These are phyloP conservation scores for Emydocephalus ijimae DNA, from an alignment of 2,113 vertebrate species.

Conservation along the genomic window DNA sequence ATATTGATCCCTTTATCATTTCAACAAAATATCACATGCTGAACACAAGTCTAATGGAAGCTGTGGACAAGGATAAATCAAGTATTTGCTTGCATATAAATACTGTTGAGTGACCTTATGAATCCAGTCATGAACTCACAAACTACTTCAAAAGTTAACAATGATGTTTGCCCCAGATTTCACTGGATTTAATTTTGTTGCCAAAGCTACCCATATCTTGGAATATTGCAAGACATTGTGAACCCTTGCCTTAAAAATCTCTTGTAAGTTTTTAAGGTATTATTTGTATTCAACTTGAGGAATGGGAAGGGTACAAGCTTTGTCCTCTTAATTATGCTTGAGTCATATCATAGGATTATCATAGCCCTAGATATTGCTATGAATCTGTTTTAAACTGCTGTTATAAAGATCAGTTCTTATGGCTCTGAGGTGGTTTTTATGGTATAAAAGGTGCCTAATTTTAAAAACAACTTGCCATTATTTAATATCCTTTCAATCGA, in stretches of 20 bases:
- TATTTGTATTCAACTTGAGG: neutral
- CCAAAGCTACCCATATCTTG: neutral
- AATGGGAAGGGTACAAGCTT: neutral
- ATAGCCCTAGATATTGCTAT: neutral
- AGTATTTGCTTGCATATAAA: neutral
- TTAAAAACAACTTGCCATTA: constrained; percentile 17
- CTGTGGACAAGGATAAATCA: neutral
- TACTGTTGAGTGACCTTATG: neutral
- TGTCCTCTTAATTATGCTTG: neutral
- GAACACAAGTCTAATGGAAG: neutral
- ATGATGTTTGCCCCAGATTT: neutral
- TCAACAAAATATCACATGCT: neutral
- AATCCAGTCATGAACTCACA: neutral
- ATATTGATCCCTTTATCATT: neutral
- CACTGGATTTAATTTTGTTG: neutral
- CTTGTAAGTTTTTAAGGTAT: neutral
- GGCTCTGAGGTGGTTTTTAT: constrained; percentile 14
- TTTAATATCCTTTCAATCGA: neutral
- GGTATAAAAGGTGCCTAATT: constrained; percentile 17
- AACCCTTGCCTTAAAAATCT: neutral
- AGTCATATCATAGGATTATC: neutral
- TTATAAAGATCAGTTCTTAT: neutral
- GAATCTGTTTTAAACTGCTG: neutral
- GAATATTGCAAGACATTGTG: neutral
- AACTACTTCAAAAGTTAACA: neutral